Conservation (phyloP, 2,888 invertebrate genomes). For the Melanostoma scalare region DNA sequence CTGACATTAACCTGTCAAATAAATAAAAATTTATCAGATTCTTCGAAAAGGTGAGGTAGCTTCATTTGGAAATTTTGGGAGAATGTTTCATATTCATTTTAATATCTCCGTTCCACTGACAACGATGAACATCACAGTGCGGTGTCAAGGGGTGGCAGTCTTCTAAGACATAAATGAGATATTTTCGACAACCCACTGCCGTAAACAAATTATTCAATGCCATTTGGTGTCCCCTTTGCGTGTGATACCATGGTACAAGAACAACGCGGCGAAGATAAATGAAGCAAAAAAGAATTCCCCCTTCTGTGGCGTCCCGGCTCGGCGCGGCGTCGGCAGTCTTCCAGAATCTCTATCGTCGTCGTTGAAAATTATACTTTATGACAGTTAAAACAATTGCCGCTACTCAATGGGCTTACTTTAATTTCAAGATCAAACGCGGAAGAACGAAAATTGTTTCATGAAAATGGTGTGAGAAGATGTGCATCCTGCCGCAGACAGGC, state of each 20-base stretch:
- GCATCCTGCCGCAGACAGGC: constrained; percentile 57
- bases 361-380: constrained; percentile 70
- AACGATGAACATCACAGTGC: not conserved
- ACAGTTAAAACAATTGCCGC: constrained; percentile 67
- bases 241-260: constrained; percentile 51
- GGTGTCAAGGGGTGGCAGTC: constrained; percentile 19
- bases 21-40: constrained; percentile 76
- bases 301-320: constrained; percentile 23
- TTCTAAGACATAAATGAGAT: constrained; percentile 63
- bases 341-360: constrained; percentile 13
- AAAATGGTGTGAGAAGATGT: not conserved
- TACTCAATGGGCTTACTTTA: constrained; percentile 63
- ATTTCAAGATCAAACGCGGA: constrained; percentile 72
- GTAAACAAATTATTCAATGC: constrained; percentile 75
- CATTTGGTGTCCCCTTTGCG: constrained; percentile 61
- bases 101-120: constrained; percentile 67
- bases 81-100: constrained; percentile 56
- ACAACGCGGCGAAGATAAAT: constrained; percentile 74
- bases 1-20: constrained; percentile 76
- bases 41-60: constrained; percentile 41
- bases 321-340: constrained; percentile 2
- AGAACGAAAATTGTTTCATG: constrained; percentile 18
- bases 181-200: constrained; percentile 56
- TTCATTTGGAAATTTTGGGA: constrained; percentile 35
- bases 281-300: constrained; percentile 61